Conservation (phyloP, 1,140 invertebrate species). For the Heliothis virescens region DNA sequence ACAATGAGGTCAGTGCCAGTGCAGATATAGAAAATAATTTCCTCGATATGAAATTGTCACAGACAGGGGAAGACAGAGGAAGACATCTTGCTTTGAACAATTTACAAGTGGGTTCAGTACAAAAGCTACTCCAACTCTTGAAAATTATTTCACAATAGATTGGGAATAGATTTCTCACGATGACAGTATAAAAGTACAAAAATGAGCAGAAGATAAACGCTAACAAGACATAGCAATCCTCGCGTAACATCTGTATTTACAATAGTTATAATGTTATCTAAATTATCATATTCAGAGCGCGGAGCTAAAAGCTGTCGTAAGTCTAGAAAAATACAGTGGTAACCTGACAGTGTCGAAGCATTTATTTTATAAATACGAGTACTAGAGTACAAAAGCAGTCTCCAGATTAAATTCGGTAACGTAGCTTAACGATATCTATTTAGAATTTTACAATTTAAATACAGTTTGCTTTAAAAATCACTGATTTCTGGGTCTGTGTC, state of each 20-base stretch:
- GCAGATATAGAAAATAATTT: conserved; percentile 60
- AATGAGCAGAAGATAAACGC: conserved; percentile 72
- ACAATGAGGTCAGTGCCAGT: conserved; percentile 54
- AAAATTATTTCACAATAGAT: conserved; percentile 30
- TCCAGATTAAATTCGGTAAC: conserved; percentile 86
- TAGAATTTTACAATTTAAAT: conserved; percentile 68
- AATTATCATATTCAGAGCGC: conserved; percentile 63
- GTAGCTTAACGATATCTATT: conserved; percentile 83
- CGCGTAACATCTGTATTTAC: conserved; percentile 71
- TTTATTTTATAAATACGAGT: conserved; percentile 81
- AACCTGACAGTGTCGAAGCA: conserved; percentile 82
- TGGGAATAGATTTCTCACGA: conserved; percentile 46
- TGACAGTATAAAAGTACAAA: conserved; percentile 83
- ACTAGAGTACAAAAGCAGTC: conserved; percentile 86
- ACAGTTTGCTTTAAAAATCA: conserved; percentile 84
- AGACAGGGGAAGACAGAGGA: conserved; percentile 76
- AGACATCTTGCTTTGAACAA: conserved; percentile 71
- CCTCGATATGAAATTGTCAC: conserved; percentile 59
- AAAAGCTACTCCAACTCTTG: conserved; percentile 30
- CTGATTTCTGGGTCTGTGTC: conserved; percentile 89
- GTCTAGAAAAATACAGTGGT: conserved; percentile 84
- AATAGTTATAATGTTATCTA: conserved; percentile 56
- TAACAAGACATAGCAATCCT: conserved; percentile 66
- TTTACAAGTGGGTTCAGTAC: conserved; percentile 50
- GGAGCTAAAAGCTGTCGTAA: conserved; percentile 71